Evolutionary conservation across 2,888 invertebrate species (phyloP).

Genomic region (Boloria euphrosyne): DNA sequence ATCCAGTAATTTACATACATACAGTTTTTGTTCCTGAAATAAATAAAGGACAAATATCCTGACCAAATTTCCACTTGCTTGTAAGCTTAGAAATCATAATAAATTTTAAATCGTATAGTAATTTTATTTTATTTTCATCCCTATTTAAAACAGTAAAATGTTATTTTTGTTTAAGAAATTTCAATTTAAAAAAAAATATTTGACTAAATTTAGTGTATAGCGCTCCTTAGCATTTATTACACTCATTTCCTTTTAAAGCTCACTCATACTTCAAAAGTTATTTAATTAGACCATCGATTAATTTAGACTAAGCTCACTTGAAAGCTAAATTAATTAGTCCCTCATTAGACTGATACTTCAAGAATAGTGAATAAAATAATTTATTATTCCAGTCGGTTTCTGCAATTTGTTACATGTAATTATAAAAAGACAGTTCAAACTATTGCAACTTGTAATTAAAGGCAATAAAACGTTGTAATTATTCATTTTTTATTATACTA

Average conservation of each 20-base stretch:
- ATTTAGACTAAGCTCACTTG: neutral
- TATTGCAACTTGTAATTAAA: constrained; percentile 27
- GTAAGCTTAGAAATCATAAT: too few relatives aligned
- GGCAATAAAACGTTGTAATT: constrained; percentile 31
- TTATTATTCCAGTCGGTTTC: constrained; percentile 21
- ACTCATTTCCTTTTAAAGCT: constrained; percentile 1
- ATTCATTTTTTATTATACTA: constrained; percentile 26
- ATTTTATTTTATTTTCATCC: too few relatives aligned
- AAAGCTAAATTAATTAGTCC: constrained; percentile 25
- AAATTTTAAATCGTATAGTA: too few relatives aligned
- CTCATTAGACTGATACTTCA: constrained; percentile 23
- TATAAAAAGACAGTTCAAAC: constrained; percentile 23
- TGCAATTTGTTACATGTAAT: constrained; percentile 29
- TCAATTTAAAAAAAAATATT: too few relatives aligned
- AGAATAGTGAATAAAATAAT: constrained; percentile 22
- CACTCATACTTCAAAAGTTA: constrained; percentile 1
- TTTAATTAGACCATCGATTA: neutral
- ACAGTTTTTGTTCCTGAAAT: too few relatives aligned
- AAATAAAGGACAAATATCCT: too few relatives aligned
- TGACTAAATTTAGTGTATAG: too few relatives aligned
- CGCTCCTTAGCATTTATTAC: neutral
- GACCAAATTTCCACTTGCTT: too few relatives aligned
- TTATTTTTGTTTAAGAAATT: too few relatives aligned
- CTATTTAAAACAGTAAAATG: too few relatives aligned
- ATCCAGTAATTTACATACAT: too few relatives aligned